Conservation (phyloP, 2,797 vertebrate genomes). For the Spea hammondii region DNA sequence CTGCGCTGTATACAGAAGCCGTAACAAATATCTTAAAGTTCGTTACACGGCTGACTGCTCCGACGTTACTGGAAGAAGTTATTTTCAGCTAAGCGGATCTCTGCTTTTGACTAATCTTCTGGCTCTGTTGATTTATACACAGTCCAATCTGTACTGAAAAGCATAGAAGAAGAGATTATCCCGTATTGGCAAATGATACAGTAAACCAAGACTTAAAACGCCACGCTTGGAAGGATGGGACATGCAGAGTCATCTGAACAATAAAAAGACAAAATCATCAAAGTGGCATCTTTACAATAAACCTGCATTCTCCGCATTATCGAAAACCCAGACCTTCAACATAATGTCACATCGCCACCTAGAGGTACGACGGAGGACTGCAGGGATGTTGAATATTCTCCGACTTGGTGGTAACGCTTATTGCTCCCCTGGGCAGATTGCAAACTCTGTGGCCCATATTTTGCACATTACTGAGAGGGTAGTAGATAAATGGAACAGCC, state of each 20-base stretch:
- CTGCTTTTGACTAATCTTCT: constrained; percentile 5
- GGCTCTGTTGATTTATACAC: constrained; percentile 16
- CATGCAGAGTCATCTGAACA: constrained; percentile 18
- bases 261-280: constrained; percentile 18
- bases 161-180: constrained; percentile 25
- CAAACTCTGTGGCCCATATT: too few species aligned
- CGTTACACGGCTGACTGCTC: neutral
- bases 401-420: too few species aligned
- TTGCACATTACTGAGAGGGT: too few species aligned
- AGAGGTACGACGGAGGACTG: neutral
- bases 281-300: constrained; percentile 18
- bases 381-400: too few species aligned
- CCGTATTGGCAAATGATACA: constrained; percentile 5
- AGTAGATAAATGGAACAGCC: too few species aligned
- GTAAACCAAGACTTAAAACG: constrained; percentile 5
- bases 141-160: constrained; percentile 29
- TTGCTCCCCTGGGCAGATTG: too few species aligned
- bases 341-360: constrained; percentile 2
- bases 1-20: neutral
- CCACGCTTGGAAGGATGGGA: constrained; percentile 3
- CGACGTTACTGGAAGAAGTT: neutral
- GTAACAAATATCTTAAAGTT: neutral
- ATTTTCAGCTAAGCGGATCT: neutral
- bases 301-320: neutral
- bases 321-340: neutral